A percentile compares a stretch with the other conserved stretches of the same genome.
Conservation (phyloP, 2,113 vertebrate genomes). For the Oophaga pumilio region DNA sequence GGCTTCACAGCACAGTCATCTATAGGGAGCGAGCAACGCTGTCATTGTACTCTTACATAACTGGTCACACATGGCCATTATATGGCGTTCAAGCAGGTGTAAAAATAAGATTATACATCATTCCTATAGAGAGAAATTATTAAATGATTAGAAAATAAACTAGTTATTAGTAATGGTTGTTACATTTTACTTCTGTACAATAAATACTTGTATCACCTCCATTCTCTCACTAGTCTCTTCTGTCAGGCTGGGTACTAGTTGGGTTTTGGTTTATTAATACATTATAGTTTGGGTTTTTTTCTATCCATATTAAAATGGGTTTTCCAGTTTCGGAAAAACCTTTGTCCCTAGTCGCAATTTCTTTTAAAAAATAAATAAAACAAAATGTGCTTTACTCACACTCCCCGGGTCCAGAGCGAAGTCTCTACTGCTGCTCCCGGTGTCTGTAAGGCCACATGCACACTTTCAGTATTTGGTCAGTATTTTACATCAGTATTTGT, state of each 20-base stretch:
- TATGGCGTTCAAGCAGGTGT: neutral
- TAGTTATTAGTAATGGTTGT: neutral
- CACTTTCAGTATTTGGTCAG: too few species aligned
- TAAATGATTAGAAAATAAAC: neutral
- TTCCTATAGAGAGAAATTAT: neutral
- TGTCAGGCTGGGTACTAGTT: neutral
- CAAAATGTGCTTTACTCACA: too few species aligned
- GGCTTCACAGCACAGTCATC: neutral
- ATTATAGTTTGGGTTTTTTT: too few species aligned
- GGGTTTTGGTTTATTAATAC: too few species aligned
- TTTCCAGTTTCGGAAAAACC: too few species aligned
- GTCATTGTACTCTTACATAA: neutral
- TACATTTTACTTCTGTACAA: neutral
- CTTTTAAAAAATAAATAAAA: too few species aligned
- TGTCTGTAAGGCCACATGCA: too few species aligned
- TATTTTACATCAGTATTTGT: too few species aligned
- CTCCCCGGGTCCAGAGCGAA: too few species aligned
- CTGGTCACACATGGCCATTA: neutral
- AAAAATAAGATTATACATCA: neutral
- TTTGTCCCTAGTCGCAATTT: too few species aligned
- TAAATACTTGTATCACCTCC: neutral
- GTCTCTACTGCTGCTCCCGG: too few species aligned
- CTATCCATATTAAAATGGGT: too few species aligned
- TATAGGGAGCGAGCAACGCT: neutral
- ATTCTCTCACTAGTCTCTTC: neutral